Percentiles rank a stretch among this genome's conserved stretches.
Evolutionary conservation across 2,888 invertebrate genomes (phyloP).

Genomic region (Petrophora chlorosata): DNA sequence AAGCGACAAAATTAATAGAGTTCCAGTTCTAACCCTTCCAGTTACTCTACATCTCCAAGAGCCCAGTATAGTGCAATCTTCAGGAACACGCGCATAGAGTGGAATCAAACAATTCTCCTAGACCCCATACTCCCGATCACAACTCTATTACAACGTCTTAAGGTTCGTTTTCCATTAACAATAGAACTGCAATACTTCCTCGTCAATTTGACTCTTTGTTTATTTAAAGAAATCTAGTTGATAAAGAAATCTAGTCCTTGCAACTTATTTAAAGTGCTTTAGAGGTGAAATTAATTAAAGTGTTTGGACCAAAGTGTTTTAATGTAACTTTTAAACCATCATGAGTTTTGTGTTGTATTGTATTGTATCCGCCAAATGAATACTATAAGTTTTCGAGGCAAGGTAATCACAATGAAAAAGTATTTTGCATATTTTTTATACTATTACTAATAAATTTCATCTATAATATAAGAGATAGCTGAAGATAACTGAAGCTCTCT

Average conservation of each 20-base stretch:
- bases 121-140: background rate
- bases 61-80: slow-evolving; percentile 21
- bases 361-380: too few relatives aligned
- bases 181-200: slow-evolving; percentile 5
- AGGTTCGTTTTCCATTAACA: background rate
- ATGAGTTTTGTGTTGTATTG: too few relatives aligned
- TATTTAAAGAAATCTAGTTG: slow-evolving; percentile 9
- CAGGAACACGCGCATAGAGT: slow-evolving; percentile 17
- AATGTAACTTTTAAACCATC: too few relatives aligned
- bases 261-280: slow-evolving; percentile 15
- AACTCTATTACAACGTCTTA: background rate
- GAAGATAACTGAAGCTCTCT: too few relatives aligned
- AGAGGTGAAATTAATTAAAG: slow-evolving; percentile 10
- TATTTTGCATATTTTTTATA: too few relatives aligned
- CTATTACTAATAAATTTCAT: too few relatives aligned
- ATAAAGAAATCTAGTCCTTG: slow-evolving; percentile 8
- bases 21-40: background rate
- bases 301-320: too few relatives aligned
- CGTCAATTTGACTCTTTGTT: slow-evolving; percentile 7
- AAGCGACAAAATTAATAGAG: too few relatives aligned
- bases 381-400: too few relatives aligned
- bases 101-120: slow-evolving; percentile 20
- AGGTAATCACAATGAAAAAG: too few relatives aligned
- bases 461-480: too few relatives aligned
- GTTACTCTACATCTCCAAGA: slow-evolving; percentile 1